Conservation (phyloP, 2,797 vertebrate genomes). For the Oophaga sylvatica region DNA sequence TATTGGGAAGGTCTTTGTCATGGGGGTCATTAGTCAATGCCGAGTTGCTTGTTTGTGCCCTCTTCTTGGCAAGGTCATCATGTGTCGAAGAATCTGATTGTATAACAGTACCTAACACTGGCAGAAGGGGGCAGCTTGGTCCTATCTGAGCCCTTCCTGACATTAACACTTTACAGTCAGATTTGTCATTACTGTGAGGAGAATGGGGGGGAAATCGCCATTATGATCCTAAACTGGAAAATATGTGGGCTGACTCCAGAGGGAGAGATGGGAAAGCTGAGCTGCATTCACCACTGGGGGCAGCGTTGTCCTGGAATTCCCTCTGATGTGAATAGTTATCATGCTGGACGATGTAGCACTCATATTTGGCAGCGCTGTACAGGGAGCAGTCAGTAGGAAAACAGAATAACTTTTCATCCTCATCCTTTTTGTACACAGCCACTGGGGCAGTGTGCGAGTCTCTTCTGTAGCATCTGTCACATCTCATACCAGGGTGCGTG, state of each 20-base stretch:
- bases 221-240: neutral
- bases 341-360: neutral
- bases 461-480: too few species aligned
- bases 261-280: neutral
- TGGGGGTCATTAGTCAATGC: too few species aligned
- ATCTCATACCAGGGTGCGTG: too few species aligned
- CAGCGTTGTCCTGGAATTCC: neutral
- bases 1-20: too few species aligned
- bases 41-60: too few species aligned
- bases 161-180: neutral
- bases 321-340: neutral
- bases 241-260: neutral
- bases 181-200: neutral
- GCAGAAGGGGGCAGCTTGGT: constrained; percentile 19
- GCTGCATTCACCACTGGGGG: neutral
- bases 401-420: too few species aligned
- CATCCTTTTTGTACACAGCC: too few species aligned
- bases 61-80: neutral
- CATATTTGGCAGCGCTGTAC: neutral
- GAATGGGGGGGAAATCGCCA: neutral
- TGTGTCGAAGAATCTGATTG: neutral
- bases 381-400: too few species aligned
- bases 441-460: too few species aligned
- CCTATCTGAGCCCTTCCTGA: neutral
- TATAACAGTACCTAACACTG: neutral